Conservation (phyloP, 2,113 vertebrate genomes). For the Ceratotherium simum region DNA sequence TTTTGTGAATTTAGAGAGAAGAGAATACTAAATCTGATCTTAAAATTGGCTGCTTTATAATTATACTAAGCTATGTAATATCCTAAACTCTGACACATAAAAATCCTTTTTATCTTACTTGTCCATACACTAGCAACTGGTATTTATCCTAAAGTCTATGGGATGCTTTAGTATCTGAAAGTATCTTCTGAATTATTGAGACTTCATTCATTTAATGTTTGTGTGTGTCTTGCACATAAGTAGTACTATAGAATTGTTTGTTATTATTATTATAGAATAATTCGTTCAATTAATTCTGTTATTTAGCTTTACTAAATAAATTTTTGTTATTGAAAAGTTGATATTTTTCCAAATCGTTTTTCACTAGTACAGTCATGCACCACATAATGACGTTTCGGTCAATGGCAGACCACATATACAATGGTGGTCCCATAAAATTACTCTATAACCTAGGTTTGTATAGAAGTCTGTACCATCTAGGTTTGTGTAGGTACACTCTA, state of each 20-base stretch:
- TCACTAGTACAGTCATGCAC: not conserved
- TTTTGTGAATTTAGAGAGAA: conserved; percentile 12
- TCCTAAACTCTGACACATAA: not conserved
- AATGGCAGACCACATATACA: too few species aligned
- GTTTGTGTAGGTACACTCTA: too few species aligned
- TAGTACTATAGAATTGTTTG: not conserved
- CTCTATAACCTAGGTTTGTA: too few species aligned
- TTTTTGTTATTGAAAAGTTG: not conserved
- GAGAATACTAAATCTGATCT: not conserved
- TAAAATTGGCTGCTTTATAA: not conserved
- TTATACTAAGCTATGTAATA: not conserved
- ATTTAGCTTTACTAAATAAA: not conserved
- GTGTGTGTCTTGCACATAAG: not conserved
- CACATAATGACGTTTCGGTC: too few species aligned
- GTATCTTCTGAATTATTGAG: not conserved
- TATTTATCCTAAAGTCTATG: not conserved
- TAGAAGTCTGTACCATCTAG: too few species aligned
- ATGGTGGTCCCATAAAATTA: too few species aligned
- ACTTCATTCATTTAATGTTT: not conserved
- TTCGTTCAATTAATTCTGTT: not conserved
- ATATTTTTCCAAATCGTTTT: not conserved
- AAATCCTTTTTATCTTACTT: not conserved
- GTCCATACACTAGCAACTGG: not conserved
- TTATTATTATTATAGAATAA: not conserved
- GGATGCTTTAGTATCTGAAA: not conserved